A percentile compares a stretch with the other conserved stretches of the same genome.
Conservation (phyloP, 2,797 vertebrate species). For the Galaxias olidus region DNA sequence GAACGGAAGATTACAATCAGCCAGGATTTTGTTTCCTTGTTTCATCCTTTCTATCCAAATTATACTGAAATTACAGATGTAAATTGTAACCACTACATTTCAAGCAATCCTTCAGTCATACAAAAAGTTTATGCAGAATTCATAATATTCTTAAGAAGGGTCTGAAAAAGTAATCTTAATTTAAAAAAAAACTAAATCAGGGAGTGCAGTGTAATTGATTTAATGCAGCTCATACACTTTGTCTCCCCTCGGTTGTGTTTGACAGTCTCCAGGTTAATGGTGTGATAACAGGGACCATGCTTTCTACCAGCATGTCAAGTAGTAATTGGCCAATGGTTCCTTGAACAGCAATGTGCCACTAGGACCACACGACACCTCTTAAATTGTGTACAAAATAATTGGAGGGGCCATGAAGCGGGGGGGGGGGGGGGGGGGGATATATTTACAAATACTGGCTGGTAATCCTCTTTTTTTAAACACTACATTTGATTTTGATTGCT, state of each 20-base stretch:
- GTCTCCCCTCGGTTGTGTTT: slow-evolving; percentile 48
- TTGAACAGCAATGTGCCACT: slow-evolving; percentile 71
- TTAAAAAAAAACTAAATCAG: slow-evolving; percentile 34
- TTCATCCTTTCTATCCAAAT: too few relatives aligned
- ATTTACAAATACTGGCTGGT: too few relatives aligned
- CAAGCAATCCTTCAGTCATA: too few relatives aligned
- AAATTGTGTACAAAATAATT: slow-evolving; percentile 73
- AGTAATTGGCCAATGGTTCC: slow-evolving; percentile 73
- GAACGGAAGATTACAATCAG: too few relatives aligned
- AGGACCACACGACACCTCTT: slow-evolving; percentile 61
- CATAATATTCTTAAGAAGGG: not conserved
- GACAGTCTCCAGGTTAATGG: slow-evolving; percentile 72
- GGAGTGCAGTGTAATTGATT: slow-evolving; percentile 61
- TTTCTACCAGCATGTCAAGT: slow-evolving; percentile 71
- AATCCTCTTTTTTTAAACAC: too few relatives aligned
- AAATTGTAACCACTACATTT: too few relatives aligned
- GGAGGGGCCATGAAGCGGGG: slow-evolving; percentile 35
- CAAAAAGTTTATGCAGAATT: slow-evolving; percentile 10
- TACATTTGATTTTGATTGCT: too few relatives aligned
- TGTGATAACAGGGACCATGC: slow-evolving; percentile 71
- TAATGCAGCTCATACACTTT: slow-evolving; percentile 58
- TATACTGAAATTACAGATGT: too few relatives aligned
- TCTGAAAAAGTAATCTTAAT: not conserved
- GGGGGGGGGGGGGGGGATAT: too few relatives aligned
- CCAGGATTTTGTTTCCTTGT: too few relatives aligned